Conservation (phyloP, 2,888 invertebrate species). For the Drosophila rellima region DNA sequence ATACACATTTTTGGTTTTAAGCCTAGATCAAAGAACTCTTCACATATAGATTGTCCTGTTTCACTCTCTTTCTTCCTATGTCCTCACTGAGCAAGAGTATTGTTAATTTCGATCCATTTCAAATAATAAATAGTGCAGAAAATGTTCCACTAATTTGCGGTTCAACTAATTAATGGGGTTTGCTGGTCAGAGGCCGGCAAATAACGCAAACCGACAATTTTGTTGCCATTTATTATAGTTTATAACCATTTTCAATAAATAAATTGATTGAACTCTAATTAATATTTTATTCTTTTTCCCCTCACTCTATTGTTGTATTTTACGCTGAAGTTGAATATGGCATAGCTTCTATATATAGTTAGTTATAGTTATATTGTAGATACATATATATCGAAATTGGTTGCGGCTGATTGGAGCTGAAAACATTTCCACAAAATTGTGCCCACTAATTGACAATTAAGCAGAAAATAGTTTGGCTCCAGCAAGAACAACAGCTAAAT, state of each 20-base stretch:
- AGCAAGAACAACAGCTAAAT: slow-evolving; percentile 55
- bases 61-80: background rate
- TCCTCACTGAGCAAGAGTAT: slow-evolving; percentile 12
- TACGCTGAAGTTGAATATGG: background rate
- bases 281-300: slow-evolving; percentile 17
- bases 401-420: slow-evolving; percentile 62
- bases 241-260: slow-evolving; percentile 56
- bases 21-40: no score
- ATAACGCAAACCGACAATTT: slow-evolving; percentile 40
- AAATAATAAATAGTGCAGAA: slow-evolving; percentile 38
- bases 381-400: slow-evolving; percentile 53
- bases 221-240: slow-evolving; percentile 24
- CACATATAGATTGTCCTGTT: background rate
- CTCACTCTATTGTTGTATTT: slow-evolving; percentile 6
- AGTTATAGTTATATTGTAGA: slow-evolving; percentile 2
- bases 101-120: slow-evolving; percentile 10
- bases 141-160: slow-evolving; percentile 78
- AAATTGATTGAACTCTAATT: slow-evolving; percentile 67
- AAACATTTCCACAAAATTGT: slow-evolving; percentile 62
- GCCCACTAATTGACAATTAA: slow-evolving; percentile 79
- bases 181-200: slow-evolving; percentile 34
- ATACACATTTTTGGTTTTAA: no score
- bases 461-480: slow-evolving; percentile 71
- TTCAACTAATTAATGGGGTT: slow-evolving; percentile 72
- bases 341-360: slow-evolving; percentile 6